Evolutionary conservation across 2,888 invertebrate species (phyloP).

Genomic region (Fragum fragum): DNA sequence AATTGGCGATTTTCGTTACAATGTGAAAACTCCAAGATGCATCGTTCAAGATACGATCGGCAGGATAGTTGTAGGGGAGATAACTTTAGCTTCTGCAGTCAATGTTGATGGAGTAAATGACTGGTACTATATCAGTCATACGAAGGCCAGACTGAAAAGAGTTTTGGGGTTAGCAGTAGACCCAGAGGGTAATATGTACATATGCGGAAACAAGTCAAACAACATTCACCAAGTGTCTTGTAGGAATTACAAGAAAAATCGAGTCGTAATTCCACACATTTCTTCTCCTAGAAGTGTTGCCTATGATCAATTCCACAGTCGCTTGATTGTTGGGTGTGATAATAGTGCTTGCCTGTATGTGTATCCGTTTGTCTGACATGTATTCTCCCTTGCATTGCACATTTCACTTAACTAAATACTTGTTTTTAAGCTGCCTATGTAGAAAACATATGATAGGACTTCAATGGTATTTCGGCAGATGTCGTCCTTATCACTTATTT

Average conservation of each 20-base stretch:
- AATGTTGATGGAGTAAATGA: background rate
- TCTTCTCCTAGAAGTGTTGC: background rate
- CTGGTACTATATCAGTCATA: constrained; percentile 1
- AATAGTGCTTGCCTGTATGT: background rate
- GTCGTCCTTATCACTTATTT: no score
- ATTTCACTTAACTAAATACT: no score
- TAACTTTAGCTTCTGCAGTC: background rate
- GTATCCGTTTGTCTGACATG: background rate
- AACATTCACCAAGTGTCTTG: constrained; percentile 19
- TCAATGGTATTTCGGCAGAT: no score
- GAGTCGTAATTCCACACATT: background rate
- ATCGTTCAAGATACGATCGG: background rate
- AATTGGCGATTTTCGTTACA: background rate
- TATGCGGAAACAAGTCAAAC: background rate
- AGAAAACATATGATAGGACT: no score
- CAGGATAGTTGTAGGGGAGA: background rate
- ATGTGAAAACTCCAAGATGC: background rate
- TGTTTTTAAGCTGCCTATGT: no score
- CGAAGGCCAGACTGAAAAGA: background rate
- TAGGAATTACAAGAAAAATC: background rate
- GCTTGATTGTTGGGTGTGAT: constrained; percentile 4
- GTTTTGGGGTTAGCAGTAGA: background rate
- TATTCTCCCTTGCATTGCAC: background rate
- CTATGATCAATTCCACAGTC: background rate
- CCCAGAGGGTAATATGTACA: constrained; percentile 5